Base-by-base conservation (phyloP, 2,888 invertebrate genomes). In the Melieria omissa region DNA sequence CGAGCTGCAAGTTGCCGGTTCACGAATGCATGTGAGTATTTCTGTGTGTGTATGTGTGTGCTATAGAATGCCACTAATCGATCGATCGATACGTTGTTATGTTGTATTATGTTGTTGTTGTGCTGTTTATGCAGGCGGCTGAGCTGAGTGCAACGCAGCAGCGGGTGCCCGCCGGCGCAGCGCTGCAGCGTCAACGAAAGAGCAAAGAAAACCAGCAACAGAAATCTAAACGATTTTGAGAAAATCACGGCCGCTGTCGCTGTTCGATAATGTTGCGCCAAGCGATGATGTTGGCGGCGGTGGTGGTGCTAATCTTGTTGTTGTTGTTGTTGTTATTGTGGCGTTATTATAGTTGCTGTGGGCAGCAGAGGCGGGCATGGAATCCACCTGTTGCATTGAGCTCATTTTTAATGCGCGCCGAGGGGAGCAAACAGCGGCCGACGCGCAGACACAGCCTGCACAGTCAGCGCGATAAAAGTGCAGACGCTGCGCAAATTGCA, bases 381-480 rank as follows among this genome's bases (percentile, higher is more conserved):
- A 80, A 83, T 83, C 80, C 84, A 83, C 84, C 84, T 83, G 84
- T 83, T 84, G 79, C 80, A 77, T 74, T 73, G 80, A 82, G 81
- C 82, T 82, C 79, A 80, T 81, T 81, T 83, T 80, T 74, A 69
- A 70, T 63, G 75, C 73, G 71, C 49, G 14, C 71, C 72, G 73
- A 71, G 73, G 29, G 16, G 66, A 64, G 62, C 68, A 61, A 74
- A 54, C 73, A 70, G 64, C 66, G 72, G 62, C 62, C 55, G 72
- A 42, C 12, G n/a, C 12, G 60, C 57, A 69, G 60, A 62, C 7
- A 29, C n/a, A 45, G 42, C 52, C 64, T 58, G 58, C 58, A 69
- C 65, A 64, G 70, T 65, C 72, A 71, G 60, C 58, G 55, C 61
- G 54, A 29, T 29, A 29, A 29, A 29, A 29, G 29, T 29, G 29